Evolutionary conservation across 2,888 invertebrate species (phyloP), one percentile per base, ranked within the genome.

Genomic region (Deilephila porcellus): DNA sequence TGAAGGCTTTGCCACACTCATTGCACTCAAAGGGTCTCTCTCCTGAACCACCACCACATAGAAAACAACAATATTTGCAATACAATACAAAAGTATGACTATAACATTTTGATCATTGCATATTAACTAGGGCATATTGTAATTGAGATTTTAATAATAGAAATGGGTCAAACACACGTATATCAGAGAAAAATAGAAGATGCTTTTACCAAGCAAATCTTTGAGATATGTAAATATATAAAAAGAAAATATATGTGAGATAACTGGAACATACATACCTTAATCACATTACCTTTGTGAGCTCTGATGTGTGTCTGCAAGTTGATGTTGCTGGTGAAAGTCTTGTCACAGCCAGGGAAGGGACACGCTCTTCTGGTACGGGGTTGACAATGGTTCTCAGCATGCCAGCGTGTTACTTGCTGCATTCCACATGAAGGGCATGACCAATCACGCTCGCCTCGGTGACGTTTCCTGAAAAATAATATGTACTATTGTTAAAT

Each of bases 11-110:
- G 0, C 85, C 86, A 73, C 93, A 93, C 34, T 89, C 86, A 0
- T 75, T 76, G 71, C 92, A 93, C 56, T 83, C 81, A 59, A 87
- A 89, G 0, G 92, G 92, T 64, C 85, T 84, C 73, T 92, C 91
- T 11, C 92, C 92, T 92, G 84, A 1, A 85, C 87, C 14, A 25
- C 14, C 5, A 60, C 25, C 20, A 73, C 67, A 11, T 5, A 64
- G 32, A 59, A 29, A 19, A 32, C 11, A 62, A n/a, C 17, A 71
- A 20, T 45, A 45, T 45, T 45, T 45, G 11, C 11, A 11, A 11
- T 14, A 3, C 14, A 45, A 45, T 11, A 45, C 45, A 45, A 1
- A 7, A 37, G 37, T 7, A 34, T 3, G 34, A 34, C 34, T 34
- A 34, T 6, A 7, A 37, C 7, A 7, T 7, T 37, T 37, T 37